A percentile compares a stretch with the other conserved stretches of the same genome.
Conservation (phyloP, 2,888 invertebrate genomes). For the Pteria penguin region DNA sequence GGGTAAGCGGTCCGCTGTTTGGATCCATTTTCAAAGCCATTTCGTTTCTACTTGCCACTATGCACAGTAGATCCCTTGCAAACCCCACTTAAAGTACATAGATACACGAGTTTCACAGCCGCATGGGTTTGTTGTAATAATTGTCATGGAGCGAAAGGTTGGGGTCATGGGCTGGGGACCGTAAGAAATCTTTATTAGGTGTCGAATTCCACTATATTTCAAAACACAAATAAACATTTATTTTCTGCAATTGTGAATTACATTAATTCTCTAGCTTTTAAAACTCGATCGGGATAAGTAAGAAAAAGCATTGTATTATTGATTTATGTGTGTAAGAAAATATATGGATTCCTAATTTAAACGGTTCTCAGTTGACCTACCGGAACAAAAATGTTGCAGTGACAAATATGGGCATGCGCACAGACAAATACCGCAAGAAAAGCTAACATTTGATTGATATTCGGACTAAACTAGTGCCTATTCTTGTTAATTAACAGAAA, state of each 20-base stretch:
- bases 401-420: slow-evolving; percentile 40
- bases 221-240: too few relatives aligned
- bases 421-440: slow-evolving; percentile 32
- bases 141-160: slow-evolving; percentile 63
- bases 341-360: too few relatives aligned
- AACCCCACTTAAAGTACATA: not conserved
- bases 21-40: slow-evolving; percentile 33
- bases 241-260: too few relatives aligned
- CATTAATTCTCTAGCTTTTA: too few relatives aligned
- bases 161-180: slow-evolving; percentile 35
- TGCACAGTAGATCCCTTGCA: too few relatives aligned
- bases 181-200: slow-evolving; percentile 1
- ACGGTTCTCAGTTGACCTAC: slow-evolving; percentile 18
- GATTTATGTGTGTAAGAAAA: too few relatives aligned
- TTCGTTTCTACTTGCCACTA: slow-evolving; percentile 8
- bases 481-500: too few relatives aligned
- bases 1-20: slow-evolving; percentile 33
- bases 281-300: too few relatives aligned
- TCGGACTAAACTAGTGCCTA: too few relatives aligned
- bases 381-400: slow-evolving; percentile 41
- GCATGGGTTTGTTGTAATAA: slow-evolving; percentile 62
- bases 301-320: too few relatives aligned
- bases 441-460: slow-evolving; percentile 12
- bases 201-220: too few relatives aligned
- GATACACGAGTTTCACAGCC: slow-evolving; percentile 5